A percentile compares a stretch with the other conserved stretches of the same genome.
phyloP scores from a whole-genome alignment of 1,140 invertebrate genomes.

The Idris sp. region DNA sequence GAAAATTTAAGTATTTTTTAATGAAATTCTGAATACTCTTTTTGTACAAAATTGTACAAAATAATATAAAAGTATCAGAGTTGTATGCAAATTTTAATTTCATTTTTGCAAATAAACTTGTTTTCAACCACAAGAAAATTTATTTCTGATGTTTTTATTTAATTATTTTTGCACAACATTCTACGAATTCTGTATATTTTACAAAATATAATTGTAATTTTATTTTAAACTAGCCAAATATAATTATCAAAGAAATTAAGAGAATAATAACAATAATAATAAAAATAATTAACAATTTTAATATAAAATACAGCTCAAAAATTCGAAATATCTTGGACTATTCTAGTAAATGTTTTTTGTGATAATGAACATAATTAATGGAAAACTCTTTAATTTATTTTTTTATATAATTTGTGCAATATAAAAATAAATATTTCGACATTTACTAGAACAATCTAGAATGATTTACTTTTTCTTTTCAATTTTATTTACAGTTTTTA shows the following conservation, averaged over 20 bases:
- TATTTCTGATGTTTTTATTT: slow-evolving; percentile 9
- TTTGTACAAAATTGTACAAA: slow-evolving; percentile 9
- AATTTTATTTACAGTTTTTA: slow-evolving; percentile 31
- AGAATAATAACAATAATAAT: too few species aligned
- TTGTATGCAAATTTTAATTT: slow-evolving; percentile 19
- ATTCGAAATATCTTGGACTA: slow-evolving; percentile 27
- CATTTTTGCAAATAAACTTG: slow-evolving; percentile 3
- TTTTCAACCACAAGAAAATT: slow-evolving; percentile 7
- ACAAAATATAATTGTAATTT: too few species aligned
- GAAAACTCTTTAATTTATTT: too few species aligned
- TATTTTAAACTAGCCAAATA: too few species aligned
- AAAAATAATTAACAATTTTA: too few species aligned
- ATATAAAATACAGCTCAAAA: slow-evolving; percentile 9
- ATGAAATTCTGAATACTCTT: slow-evolving; percentile 23
- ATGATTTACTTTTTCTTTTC: not conserved
- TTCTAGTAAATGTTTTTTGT: slow-evolving; percentile 30
- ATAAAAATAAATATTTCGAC: too few species aligned
- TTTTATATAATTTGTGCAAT: too few species aligned
- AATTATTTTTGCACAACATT: slow-evolving; percentile 17
- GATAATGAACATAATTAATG: too few species aligned
- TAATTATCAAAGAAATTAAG: too few species aligned
- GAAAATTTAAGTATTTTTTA: not conserved
- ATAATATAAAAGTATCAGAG: slow-evolving; percentile 3
- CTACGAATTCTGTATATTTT: too few species aligned
- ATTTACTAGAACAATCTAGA: slow-evolving; percentile 35